These are phyloP conservation scores for Fragum whitleyi DNA, from an alignment of 2,888 invertebrate species.

Conservation along the genomic window DNA sequence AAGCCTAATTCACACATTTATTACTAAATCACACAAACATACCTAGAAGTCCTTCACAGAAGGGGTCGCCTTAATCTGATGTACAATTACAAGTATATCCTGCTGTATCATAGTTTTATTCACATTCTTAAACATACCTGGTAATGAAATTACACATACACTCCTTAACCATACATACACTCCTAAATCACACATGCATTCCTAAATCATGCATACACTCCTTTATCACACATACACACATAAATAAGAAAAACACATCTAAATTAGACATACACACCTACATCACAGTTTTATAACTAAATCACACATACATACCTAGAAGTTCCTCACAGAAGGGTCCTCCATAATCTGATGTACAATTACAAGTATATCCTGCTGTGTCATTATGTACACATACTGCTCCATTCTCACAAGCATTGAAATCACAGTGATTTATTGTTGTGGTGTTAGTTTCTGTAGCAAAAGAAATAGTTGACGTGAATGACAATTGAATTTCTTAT, in stretches of 20 bases:
- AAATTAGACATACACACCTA: not conserved
- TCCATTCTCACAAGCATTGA: constrained; percentile 47
- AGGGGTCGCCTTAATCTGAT: constrained; percentile 48
- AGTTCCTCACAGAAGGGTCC: constrained; percentile 58
- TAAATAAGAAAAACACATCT: too few relatives aligned
- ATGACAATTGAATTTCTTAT: not conserved
- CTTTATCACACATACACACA: too few relatives aligned
- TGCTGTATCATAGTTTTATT: constrained; percentile 23
- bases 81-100: constrained; percentile 58
- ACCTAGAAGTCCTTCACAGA: constrained; percentile 58
- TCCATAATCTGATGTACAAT: constrained; percentile 50
- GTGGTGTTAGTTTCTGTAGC: constrained; percentile 28
- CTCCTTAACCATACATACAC: too few relatives aligned
- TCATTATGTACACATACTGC: constrained; percentile 45
- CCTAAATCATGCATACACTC: too few relatives aligned
- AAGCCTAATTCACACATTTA: too few relatives aligned
- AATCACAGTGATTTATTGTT: constrained; percentile 41
- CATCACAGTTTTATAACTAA: not conserved
- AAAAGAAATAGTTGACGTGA: not conserved
- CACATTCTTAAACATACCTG: too few relatives aligned
- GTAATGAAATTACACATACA: too few relatives aligned
- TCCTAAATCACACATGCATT: too few relatives aligned
- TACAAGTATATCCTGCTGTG: constrained; percentile 51
- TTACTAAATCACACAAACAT: not conserved
- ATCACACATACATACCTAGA: constrained; percentile 38